Evolutionary conservation across 2,888 invertebrate genomes (phyloP), one percentile per base, ranked within the genome.

Genomic region (Eledona agricola): DNA sequence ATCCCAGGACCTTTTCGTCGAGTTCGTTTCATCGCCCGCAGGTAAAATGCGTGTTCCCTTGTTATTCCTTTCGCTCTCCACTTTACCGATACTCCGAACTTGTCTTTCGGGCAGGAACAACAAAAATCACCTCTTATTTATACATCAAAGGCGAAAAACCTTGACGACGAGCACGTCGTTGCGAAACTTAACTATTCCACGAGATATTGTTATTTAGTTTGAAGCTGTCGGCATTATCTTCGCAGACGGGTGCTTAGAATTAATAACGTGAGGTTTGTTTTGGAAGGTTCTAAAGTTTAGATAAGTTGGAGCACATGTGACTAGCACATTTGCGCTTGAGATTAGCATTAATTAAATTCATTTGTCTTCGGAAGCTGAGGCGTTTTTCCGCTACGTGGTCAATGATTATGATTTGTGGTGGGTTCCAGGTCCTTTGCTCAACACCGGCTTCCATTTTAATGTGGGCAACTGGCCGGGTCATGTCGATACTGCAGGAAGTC

Each of bases 381-480:
- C 9, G 6, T 23, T 4, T 25, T 22, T 22, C 5, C 3, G 3
- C 22, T 2, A 22, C n/a, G 9, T 22, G 9, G n/a, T 22, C 9
- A 22, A 7, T 22, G 20, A 20, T 6, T 20, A 20, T 6, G n/a
- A 20, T 20, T 19, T 1, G 16, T 26, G 6, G 20, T 6, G 6
- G n/a, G 20, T n/a, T 66, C n/a, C 67, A 85, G 86, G 93, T 25
- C 94, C 94, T 0, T 79, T 95, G 10, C 81, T 94, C 35, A 94
- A 94, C 74, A 94, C 93, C 0, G 95, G 94, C 2, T 95, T 95
- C 74, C 94, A 94, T 77, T 94, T 95, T 79, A 94, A 94, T 78
- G 94, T 94, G 37, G 93, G 93, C 59, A 93, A 92, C 76, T 93
- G 93, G 93, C 93, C 93, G 0, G 93, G 93, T 0, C 92, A 93